Conservation (phyloP, 2,888 invertebrate species). For the Lithophane semibrunnea region DNA sequence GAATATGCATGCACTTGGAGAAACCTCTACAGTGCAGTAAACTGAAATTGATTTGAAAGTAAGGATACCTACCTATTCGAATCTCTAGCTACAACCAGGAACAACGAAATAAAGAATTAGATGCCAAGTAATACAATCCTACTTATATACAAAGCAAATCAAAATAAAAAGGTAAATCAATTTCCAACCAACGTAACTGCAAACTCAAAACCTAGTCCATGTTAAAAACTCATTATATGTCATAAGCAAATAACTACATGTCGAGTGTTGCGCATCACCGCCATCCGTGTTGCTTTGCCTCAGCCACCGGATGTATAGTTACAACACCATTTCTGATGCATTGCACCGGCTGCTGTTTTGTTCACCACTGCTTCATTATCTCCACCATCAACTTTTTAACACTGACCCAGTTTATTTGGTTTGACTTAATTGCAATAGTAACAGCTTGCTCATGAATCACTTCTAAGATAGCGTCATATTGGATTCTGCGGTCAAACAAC, state of each 20-base stretch:
- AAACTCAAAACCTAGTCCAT: background rate
- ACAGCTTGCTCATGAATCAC: background rate
- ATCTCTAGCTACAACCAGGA: background rate
- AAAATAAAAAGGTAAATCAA: background rate
- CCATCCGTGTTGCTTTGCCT: conserved; percentile 8
- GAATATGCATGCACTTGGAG: too few relatives aligned
- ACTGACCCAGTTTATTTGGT: conserved; percentile 1
- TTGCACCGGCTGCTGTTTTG: background rate
- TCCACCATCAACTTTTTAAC: background rate
- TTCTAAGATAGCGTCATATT: background rate
- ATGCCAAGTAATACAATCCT: background rate
- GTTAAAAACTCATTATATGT: background rate
- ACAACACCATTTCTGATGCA: conserved; percentile 39
- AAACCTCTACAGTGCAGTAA: background rate
- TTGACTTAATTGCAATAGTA: background rate
- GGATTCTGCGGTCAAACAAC: background rate
- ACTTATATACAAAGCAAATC: background rate
- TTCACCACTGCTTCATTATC: background rate
- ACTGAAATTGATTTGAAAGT: background rate
- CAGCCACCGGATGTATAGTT: conserved; percentile 45
- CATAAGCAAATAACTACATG: background rate
- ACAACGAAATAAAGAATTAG: background rate
- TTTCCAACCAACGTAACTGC: background rate
- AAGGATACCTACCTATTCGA: background rate
- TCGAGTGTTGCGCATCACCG: conserved; percentile 27